These are phyloP conservation scores for Festucalex cinctus DNA, from an alignment of 2,113 vertebrate genomes.

Conservation along the genomic window DNA sequence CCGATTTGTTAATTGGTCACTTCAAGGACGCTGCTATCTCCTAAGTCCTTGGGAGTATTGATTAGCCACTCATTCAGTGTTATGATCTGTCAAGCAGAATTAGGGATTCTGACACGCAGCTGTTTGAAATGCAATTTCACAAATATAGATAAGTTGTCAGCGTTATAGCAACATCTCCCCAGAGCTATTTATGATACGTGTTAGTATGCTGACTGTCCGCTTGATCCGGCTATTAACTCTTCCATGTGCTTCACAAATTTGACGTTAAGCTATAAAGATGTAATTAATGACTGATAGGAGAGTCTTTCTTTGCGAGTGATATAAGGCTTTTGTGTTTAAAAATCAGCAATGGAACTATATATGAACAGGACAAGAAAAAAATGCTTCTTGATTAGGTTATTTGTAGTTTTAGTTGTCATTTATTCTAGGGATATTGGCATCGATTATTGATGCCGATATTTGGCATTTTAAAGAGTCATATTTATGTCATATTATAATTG, in stretches of 20 bases:
- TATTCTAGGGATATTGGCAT: neutral
- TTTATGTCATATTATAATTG: no score
- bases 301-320: constrained; percentile 35
- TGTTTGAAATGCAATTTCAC: constrained; percentile 59
- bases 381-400: neutral
- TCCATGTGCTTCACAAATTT: constrained; percentile 5
- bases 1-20: constrained; percentile 52
- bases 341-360: neutral
- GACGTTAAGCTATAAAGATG: constrained; percentile 39
- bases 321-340: neutral
- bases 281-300: constrained; percentile 50
- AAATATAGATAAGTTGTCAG: constrained; percentile 50
- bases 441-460: no score
- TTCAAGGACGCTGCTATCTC: constrained; percentile 54
- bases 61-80: constrained; percentile 53
- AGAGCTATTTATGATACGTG: constrained; percentile 19
- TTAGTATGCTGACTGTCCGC: constrained; percentile 20
- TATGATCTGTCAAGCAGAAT: constrained; percentile 51
- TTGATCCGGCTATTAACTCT: constrained; percentile 16
- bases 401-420: neutral
- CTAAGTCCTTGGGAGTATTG: constrained; percentile 63
- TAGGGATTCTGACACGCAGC: constrained; percentile 44
- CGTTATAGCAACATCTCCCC: constrained; percentile 36
- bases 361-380: neutral
- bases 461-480: no score